Evolutionary conservation across 2,113 vertebrate species (phyloP).

Genomic region (Naja naja): DNA sequence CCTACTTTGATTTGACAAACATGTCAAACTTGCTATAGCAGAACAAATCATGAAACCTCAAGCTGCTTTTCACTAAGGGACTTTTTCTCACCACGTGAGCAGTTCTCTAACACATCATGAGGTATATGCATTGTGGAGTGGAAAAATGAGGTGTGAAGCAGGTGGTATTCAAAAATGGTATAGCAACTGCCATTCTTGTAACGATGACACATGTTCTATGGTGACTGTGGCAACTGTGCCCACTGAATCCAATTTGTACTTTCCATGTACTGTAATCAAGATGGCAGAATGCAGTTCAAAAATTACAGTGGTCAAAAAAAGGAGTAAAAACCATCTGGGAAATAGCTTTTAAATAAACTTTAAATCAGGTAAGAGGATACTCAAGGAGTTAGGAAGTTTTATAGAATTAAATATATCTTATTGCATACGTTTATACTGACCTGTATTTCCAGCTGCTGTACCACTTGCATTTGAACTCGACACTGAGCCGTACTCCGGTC

Average conservation of each 20-base stretch:
- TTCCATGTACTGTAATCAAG: neutral
- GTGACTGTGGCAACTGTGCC: neutral
- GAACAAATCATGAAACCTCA: neutral
- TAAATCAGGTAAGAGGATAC: neutral
- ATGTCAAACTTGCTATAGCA: neutral
- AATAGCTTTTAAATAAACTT: neutral
- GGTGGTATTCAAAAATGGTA: neutral
- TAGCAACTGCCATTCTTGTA: neutral
- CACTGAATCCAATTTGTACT: neutral
- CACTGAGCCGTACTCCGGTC: constrained; percentile 99
- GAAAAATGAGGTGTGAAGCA: neutral
- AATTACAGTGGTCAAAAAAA: neutral
- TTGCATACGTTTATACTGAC: constrained; percentile 61
- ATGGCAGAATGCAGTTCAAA: neutral
- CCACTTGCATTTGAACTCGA: constrained; percentile 99
- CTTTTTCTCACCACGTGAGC: neutral
- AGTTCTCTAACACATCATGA: neutral
- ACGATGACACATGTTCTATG: neutral
- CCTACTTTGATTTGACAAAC: neutral
- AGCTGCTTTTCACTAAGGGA: neutral
- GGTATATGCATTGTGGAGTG: neutral
- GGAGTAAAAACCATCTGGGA: neutral
- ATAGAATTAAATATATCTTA: rapidly evolving
- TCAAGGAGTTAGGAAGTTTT: neutral
- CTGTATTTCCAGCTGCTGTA: constrained; percentile 99